Conservation (phyloP, 2,113 vertebrate genomes). For the Limnothrissa miodon region DNA sequence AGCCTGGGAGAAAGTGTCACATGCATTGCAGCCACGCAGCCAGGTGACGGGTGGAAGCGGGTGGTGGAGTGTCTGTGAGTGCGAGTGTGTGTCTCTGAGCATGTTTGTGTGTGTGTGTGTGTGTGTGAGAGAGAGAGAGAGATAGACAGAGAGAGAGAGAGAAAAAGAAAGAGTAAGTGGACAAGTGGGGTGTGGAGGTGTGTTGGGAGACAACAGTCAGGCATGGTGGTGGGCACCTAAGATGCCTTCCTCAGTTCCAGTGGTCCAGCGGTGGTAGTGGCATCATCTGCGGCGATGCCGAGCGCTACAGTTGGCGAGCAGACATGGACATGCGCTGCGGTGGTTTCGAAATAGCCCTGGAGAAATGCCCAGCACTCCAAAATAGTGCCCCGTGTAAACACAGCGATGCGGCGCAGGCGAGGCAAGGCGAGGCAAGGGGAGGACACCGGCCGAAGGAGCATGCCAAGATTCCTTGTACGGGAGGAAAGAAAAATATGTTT, state of each 20-base stretch:
- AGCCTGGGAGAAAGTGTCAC: background rate
- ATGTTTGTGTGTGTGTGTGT: no score
- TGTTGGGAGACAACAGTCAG: background rate
- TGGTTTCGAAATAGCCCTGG: constrained; percentile 22
- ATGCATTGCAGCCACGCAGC: constrained; percentile 15
- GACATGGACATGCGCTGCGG: background rate
- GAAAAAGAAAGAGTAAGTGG: background rate
- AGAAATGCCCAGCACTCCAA: constrained; percentile 14
- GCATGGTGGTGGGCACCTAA: background rate
- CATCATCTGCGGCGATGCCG: background rate
- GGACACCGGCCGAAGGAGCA: constrained; percentile 14
- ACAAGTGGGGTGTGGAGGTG: background rate
- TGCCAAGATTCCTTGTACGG: constrained; percentile 1
- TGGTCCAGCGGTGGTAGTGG: background rate
- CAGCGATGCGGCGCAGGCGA: background rate
- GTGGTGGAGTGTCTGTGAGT: background rate
- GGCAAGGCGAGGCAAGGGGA: background rate
- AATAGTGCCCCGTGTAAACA: constrained; percentile 23
- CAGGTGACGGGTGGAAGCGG: background rate
- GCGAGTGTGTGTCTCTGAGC: no score
- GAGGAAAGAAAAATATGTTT: background rate
- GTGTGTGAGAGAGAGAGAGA: background rate
- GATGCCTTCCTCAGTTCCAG: background rate
- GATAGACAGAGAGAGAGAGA: background rate
- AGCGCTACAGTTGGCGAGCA: background rate